Percentiles rank a stretch among this genome's conserved stretches.
phyloP scores from a whole-genome alignment of 2,797 vertebrate species.

The Onychomys arenicola region DNA sequence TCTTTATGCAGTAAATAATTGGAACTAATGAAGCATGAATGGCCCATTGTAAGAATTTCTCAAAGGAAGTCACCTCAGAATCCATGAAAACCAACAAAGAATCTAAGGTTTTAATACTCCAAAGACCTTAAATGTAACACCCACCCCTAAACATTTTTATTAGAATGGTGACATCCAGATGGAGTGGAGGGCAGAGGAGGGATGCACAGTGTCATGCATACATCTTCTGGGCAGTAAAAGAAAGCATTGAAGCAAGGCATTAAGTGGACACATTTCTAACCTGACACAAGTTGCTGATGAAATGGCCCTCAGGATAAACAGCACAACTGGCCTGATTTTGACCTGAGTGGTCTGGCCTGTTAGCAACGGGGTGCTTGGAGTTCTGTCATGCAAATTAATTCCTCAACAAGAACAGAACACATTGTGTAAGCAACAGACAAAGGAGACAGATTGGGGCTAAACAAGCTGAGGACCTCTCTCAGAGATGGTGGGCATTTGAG shows the following conservation, averaged over 20 bases:
- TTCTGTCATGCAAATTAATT: constrained; percentile 71
- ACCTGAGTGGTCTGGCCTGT: constrained; percentile 53
- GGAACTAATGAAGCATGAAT: constrained; percentile 64
- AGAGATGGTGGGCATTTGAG: constrained; percentile 21
- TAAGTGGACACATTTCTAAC: constrained; percentile 68
- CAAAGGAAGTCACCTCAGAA: constrained; percentile 66
- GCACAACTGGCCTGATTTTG: constrained; percentile 65
- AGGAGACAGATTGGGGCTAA: constrained; percentile 33
- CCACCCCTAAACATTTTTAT: constrained; percentile 46
- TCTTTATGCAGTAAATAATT: constrained; percentile 68
- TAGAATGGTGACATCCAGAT: constrained; percentile 67
- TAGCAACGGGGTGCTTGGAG: constrained; percentile 9
- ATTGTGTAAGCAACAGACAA: constrained; percentile 58
- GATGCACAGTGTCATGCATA: not conserved
- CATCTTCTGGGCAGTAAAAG: constrained; percentile 61
- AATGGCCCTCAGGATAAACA: constrained; percentile 57
- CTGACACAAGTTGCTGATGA: constrained; percentile 54
- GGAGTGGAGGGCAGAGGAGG: constrained; percentile 61
- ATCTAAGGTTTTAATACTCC: constrained; percentile 45
- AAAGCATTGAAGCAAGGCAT: constrained; percentile 62
- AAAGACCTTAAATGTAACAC: constrained; percentile 67
- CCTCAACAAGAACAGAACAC: constrained; percentile 55
- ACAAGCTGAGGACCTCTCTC: constrained; percentile 53
- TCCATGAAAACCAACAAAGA: constrained; percentile 68
- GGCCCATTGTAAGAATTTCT: constrained; percentile 68